phyloP scores from a whole-genome alignment of 2,888 invertebrate species.

The Nomada fucata region DNA sequence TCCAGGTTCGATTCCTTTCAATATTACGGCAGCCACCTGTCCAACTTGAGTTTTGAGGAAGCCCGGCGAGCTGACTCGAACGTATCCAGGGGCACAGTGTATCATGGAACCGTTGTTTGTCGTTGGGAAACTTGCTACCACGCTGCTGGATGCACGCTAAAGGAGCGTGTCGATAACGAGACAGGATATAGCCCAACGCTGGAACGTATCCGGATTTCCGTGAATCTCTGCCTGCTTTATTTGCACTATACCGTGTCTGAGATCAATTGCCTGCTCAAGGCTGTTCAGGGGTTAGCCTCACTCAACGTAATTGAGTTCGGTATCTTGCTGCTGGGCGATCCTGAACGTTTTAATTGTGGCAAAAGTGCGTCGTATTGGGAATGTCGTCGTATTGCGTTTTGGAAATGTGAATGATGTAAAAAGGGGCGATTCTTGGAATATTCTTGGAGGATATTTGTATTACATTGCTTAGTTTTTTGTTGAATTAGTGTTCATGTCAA shows the following conservation, averaged over 20 bases:
- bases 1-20: conserved; percentile 40
- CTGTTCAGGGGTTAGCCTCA: neutral
- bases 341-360: too few relatives aligned
- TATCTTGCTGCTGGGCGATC: too few relatives aligned
- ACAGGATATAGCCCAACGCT: conserved; percentile 21
- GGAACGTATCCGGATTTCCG: conserved; percentile 46
- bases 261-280: conserved; percentile 18
- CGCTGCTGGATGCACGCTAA: conserved; percentile 47
- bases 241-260: conserved; percentile 10
- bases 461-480: too few relatives aligned
- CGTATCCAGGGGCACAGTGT: neutral
- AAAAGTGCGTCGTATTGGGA: too few relatives aligned
- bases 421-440: too few relatives aligned
- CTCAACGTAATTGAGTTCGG: neutral
- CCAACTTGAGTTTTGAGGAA: conserved; percentile 9
- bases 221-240: conserved; percentile 27
- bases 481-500: too few relatives aligned
- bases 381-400: too few relatives aligned
- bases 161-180: conserved; percentile 56
- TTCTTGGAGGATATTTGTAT: too few relatives aligned
- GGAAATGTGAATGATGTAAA: too few relatives aligned
- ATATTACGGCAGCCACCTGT: conserved; percentile 27
- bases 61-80: neutral
- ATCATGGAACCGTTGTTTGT: conserved; percentile 38
- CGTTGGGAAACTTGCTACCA: conserved; percentile 8